phyloP scores from a whole-genome alignment of 2,797 vertebrate genomes.

The Macrochelys suwanniensis region DNA sequence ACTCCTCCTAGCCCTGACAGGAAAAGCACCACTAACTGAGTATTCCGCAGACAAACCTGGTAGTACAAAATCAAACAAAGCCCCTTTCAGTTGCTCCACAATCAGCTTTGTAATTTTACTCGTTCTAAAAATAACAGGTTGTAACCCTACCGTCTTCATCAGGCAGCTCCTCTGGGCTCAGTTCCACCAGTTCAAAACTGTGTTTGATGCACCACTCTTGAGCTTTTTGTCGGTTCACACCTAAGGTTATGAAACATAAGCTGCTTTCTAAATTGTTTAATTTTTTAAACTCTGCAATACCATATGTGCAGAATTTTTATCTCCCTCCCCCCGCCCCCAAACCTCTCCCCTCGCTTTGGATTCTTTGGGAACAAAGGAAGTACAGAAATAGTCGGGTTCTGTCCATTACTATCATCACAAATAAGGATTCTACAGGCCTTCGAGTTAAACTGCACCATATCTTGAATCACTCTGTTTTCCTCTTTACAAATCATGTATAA shows the following conservation, averaged over 20 bases:
- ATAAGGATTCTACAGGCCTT: neutral
- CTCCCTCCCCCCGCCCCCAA: neutral
- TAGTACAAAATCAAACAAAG: neutral
- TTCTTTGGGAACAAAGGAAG: accelerated
- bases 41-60: neutral
- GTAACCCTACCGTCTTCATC: slow-evolving; percentile 94
- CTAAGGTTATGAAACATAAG: slow-evolving; percentile 76
- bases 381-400: accelerated
- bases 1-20: neutral
- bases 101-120: neutral
- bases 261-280: accelerated
- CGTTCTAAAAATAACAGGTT: neutral
- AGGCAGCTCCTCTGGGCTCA: slow-evolving; percentile 92
- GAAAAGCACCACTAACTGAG: slow-evolving; percentile 9
- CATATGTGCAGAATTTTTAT: accelerated
- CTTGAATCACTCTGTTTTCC: neutral
- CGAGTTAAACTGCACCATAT: neutral
- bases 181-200: slow-evolving; percentile 95
- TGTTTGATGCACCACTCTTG: slow-evolving; percentile 98
- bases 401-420: neutral
- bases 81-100: neutral
- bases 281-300: neutral
- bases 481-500: neutral
- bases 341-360: neutral
- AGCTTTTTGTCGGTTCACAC: slow-evolving; percentile 91